Conservation (phyloP, 2,888 invertebrate species). For the Catocala fraxini region DNA sequence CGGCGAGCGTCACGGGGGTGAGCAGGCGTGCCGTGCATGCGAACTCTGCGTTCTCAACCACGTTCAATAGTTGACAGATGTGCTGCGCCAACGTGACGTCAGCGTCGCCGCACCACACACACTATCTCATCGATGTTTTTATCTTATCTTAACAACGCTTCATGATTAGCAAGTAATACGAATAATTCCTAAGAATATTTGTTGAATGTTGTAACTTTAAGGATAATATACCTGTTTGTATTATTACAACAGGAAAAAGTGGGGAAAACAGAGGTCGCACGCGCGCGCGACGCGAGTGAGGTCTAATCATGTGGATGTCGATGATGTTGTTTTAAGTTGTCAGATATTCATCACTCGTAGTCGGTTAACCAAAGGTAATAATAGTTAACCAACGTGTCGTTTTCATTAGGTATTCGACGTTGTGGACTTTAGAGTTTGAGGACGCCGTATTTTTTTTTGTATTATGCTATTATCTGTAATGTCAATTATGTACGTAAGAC, state of each 20-base stretch:
- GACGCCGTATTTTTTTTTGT: constrained; percentile 48
- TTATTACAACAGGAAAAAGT: constrained; percentile 47
- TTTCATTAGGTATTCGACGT: constrained; percentile 64
- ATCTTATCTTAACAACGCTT: constrained; percentile 46
- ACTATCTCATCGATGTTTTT: constrained; percentile 52
- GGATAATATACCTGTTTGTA: constrained; percentile 45
- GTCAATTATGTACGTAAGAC: constrained; percentile 32
- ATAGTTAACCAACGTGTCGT: constrained; percentile 65
- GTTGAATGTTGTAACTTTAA: constrained; percentile 48
- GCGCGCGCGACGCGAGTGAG: constrained; percentile 44
- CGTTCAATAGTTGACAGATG: constrained; percentile 17
- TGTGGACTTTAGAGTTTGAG: constrained; percentile 43
- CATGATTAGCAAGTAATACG: constrained; percentile 42
- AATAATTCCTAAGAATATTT: constrained; percentile 53
- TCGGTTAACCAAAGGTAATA: constrained; percentile 67
- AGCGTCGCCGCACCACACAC: constrained; percentile 30
- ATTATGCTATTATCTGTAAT: constrained; percentile 36
- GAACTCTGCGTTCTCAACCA: constrained; percentile 30
- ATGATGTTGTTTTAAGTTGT: constrained; percentile 46
- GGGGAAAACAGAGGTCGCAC: constrained; percentile 53
- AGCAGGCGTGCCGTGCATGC: constrained; percentile 29
- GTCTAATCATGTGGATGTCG: constrained; percentile 45
- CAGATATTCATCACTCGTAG: constrained; percentile 55
- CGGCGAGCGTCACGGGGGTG: constrained; percentile 28
- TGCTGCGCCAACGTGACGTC: constrained; percentile 24